A percentile compares a stretch with the other conserved stretches of the same genome.
Evolutionary conservation across 2,113 vertebrate species (phyloP).

Genomic region (Calonectris borealis): DNA sequence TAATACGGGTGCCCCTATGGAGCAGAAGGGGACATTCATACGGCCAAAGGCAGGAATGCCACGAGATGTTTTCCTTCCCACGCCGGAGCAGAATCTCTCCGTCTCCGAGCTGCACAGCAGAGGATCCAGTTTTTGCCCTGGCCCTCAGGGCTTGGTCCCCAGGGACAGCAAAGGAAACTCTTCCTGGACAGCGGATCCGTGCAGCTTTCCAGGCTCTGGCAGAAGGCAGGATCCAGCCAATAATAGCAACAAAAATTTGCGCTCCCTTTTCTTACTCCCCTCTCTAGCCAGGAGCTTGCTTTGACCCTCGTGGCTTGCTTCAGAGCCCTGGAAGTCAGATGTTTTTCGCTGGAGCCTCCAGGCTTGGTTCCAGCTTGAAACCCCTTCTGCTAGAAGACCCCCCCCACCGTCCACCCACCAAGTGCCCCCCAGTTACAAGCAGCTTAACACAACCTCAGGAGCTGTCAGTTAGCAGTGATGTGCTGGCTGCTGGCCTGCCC

Average conservation of each 20-base stretch:
- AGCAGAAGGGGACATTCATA: not conserved
- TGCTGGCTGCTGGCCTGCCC: not conserved
- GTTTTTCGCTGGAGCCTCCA: not conserved
- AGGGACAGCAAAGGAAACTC: not conserved
- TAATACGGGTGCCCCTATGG: rapidly evolving
- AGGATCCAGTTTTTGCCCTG: not conserved
- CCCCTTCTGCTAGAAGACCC: not conserved
- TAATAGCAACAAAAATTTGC: not conserved
- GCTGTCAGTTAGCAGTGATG: not conserved
- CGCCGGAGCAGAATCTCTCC: not conserved
- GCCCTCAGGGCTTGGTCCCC: not conserved
- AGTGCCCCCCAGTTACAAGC: not conserved
- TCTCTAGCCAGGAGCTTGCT: not conserved
- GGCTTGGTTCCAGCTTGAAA: not conserved
- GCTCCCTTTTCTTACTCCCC: not conserved
- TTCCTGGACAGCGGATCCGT: not conserved
- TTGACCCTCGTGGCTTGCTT: not conserved
- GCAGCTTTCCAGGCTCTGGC: not conserved
- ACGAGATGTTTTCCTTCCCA: not conserved
- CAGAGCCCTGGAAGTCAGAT: not conserved
- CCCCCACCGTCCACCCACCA: rapidly evolving
- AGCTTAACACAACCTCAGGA: not conserved
- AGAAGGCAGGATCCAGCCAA: not conserved
- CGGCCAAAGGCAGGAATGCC: not conserved
- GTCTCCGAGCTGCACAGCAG: not conserved